Conservation (phyloP, 2,797 vertebrate species). For the Acanthopagrus latus region DNA sequence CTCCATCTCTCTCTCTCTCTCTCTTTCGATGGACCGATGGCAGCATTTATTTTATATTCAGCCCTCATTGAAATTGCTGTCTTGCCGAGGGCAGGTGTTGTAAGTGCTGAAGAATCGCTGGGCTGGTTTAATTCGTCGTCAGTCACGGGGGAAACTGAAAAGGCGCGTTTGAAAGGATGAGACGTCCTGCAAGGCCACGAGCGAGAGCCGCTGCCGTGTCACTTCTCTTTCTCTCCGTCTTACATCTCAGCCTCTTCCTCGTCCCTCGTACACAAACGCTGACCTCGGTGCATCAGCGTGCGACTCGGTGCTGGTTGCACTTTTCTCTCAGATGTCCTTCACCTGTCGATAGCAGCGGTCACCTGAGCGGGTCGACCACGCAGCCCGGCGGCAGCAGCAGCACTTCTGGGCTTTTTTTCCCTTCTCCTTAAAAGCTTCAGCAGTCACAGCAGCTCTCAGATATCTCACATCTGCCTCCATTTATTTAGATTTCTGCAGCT, state of each 20-base stretch:
- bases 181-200: constrained; percentile 59
- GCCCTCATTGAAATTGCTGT: constrained; percentile 5
- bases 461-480: constrained; percentile 3
- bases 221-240: constrained; percentile 5
- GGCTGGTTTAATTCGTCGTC: constrained; percentile 43
- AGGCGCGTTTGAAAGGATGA: constrained; percentile 55
- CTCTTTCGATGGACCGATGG: not conserved
- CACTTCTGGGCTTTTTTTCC: not conserved
- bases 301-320: constrained; percentile 62
- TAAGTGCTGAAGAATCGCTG: not conserved
- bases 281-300: constrained; percentile 28
- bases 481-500: constrained; percentile 34
- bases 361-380: constrained; percentile 33
- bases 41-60: not conserved
- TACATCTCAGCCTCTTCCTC: constrained; percentile 22
- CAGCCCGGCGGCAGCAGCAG: constrained; percentile 16
- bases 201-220: not conserved
- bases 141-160: constrained; percentile 41
- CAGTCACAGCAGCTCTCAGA: not conserved
- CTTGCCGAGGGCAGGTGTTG: constrained; percentile 7
- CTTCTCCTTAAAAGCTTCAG: constrained; percentile 15
- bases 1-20: not conserved
- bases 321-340: constrained; percentile 58
- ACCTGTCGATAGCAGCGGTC: constrained; percentile 31
- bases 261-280: constrained; percentile 25